Percentiles rank a stretch among this genome's conserved stretches.
Evolutionary conservation across 2,888 invertebrate species (phyloP).

Genomic region (Noctua janthe): DNA sequence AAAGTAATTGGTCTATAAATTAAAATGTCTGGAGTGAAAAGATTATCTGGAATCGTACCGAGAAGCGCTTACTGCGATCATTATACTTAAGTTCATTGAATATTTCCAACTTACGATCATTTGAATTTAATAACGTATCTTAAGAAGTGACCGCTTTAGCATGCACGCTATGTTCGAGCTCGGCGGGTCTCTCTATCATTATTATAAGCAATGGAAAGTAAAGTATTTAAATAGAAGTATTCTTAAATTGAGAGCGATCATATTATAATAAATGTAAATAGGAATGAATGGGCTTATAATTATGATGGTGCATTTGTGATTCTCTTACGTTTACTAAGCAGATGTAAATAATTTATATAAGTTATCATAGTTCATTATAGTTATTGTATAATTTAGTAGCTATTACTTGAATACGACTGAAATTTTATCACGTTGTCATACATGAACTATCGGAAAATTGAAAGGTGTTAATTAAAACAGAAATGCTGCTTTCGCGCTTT

Average conservation of each 20-base stretch:
- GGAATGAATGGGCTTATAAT: conserved; percentile 83
- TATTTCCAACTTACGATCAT: conserved; percentile 44
- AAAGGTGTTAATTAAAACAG: conserved; percentile 42
- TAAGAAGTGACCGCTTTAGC: conserved; percentile 45
- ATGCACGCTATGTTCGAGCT: conserved; percentile 41
- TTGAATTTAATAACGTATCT: conserved; percentile 47
- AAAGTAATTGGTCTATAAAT: conserved; percentile 63
- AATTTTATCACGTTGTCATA: conserved; percentile 68
- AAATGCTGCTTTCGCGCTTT: conserved; percentile 69
- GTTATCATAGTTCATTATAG: conserved; percentile 82
- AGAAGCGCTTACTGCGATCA: conserved; percentile 52
- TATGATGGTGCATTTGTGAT: conserved; percentile 83
- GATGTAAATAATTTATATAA: conserved; percentile 88
- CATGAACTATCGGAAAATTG: conserved; percentile 32
- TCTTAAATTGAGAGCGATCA: conserved; percentile 71
- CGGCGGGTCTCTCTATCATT: conserved; percentile 55
- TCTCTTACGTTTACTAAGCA: conserved; percentile 80
- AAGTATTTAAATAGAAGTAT: conserved; percentile 65
- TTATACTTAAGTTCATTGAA: conserved; percentile 37
- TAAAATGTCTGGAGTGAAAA: conserved; percentile 49
- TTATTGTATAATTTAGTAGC: conserved; percentile 80
- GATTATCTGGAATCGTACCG: conserved; percentile 45
- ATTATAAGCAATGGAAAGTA: conserved; percentile 58
- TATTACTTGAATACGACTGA: conserved; percentile 83
- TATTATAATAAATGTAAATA: conserved; percentile 82